A percentile compares a stretch with the other conserved stretches of the same genome.
Evolutionary conservation across 2,888 invertebrate genomes (phyloP).

Genomic region (Epiblema foenella): DNA sequence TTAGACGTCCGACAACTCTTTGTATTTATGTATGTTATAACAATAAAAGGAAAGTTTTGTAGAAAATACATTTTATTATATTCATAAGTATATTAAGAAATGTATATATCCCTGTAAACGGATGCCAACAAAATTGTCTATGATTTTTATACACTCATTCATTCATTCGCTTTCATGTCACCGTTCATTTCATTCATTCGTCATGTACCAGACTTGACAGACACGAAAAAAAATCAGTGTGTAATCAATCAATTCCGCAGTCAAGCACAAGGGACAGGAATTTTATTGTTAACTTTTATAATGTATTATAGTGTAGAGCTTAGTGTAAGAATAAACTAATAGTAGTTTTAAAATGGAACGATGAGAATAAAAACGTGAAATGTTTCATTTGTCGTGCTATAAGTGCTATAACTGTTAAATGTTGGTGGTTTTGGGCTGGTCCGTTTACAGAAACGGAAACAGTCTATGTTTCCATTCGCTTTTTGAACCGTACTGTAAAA

Average conservation of each 20-base stretch:
- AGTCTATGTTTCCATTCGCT: conserved; percentile 65
- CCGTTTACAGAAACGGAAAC: conserved; percentile 54
- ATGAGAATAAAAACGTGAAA: conserved; percentile 44
- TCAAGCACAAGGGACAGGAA: conserved; percentile 27
- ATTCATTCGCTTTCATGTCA: conserved; percentile 26
- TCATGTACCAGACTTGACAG: conserved; percentile 28
- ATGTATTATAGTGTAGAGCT: conserved; percentile 33
- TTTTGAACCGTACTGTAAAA: conserved; percentile 59
- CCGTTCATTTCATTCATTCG: conserved; percentile 39
- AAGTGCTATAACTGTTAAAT: conserved; percentile 51
- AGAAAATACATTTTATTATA: too few relatives aligned
- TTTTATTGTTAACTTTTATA: conserved; percentile 42
- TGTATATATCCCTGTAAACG: too few relatives aligned
- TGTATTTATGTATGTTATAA: background rate
- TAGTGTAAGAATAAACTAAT: conserved; percentile 29
- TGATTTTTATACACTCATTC: conserved; percentile 13
- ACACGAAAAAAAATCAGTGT: conserved; percentile 38
- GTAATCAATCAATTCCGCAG: conserved; percentile 43
- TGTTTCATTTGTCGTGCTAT: conserved; percentile 52
- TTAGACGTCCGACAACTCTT: background rate
- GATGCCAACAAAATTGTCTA: conserved; percentile 23
- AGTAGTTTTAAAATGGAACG: conserved; percentile 27
- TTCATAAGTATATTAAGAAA: too few relatives aligned
- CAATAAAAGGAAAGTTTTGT: too few relatives aligned
- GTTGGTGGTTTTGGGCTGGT: conserved; percentile 52